phyloP scores from a whole-genome alignment of 2,888 invertebrate genomes.

The Cheilosia vernalis region DNA sequence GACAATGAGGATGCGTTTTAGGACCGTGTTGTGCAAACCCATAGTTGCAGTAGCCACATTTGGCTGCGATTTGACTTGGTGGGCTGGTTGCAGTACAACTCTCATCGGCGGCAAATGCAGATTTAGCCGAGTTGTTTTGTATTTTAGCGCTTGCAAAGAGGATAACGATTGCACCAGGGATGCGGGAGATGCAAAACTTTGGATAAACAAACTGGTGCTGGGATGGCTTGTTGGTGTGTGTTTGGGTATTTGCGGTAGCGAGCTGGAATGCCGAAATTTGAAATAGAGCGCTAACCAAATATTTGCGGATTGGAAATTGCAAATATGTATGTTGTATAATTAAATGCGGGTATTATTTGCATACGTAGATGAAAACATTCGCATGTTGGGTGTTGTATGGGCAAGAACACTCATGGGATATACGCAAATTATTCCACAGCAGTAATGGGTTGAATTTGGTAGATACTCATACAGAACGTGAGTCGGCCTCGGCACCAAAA shows the following conservation, averaged over 20 bases:
- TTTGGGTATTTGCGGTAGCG: conserved; percentile 12
- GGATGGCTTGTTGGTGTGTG: background rate
- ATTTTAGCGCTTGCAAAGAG: conserved; percentile 27
- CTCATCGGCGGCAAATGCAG: conserved; percentile 54
- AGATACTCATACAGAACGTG: no score
- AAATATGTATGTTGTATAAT: conserved; percentile 18
- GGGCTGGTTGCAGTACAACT: conserved; percentile 34
- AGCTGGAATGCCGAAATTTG: conserved; percentile 23
- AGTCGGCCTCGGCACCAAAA: no score
- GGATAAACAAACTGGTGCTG: background rate
- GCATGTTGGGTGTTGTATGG: no score
- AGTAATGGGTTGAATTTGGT: no score
- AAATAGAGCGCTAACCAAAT: conserved; percentile 45
- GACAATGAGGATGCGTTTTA: conserved; percentile 14
- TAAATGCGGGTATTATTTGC: conserved; percentile 31
- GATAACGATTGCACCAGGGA: background rate
- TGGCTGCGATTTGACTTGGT: conserved; percentile 13
- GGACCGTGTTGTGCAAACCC: background rate
- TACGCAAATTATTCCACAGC: no score
- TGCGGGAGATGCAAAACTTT: background rate
- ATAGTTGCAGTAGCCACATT: background rate
- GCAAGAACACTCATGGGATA: no score
- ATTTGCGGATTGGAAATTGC: conserved; percentile 37
- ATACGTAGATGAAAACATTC: background rate
- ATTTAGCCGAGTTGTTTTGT: conserved; percentile 39